A percentile compares a stretch with the other conserved stretches of the same genome.
Evolutionary conservation across 2,888 invertebrate genomes (phyloP).

Genomic region (Heliconius sara): DNA sequence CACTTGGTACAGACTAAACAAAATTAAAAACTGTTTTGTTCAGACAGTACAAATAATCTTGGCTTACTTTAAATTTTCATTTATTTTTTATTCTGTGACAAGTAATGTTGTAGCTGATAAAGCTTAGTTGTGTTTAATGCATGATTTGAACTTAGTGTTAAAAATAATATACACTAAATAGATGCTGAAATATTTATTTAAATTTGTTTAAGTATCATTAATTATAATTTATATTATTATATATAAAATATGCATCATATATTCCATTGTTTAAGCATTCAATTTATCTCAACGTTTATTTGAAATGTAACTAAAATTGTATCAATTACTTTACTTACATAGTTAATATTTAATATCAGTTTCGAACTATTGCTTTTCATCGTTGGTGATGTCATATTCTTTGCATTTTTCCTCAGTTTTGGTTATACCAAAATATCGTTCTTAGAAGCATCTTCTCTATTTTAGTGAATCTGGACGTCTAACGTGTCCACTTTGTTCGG

Average conservation of each 20-base stretch:
- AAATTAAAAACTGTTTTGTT: neutral
- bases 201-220: neutral
- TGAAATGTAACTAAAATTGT: neutral
- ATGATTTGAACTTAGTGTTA: slow-evolving; percentile 20
- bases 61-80: neutral
- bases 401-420: neutral
- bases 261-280: neutral
- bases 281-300: neutral
- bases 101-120: slow-evolving; percentile 15
- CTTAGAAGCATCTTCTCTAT: slow-evolving; percentile 9
- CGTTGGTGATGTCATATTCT: slow-evolving; percentile 3
- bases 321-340: neutral
- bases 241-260: neutral
- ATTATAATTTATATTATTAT: neutral
- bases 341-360: neutral
- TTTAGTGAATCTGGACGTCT: slow-evolving; percentile 89
- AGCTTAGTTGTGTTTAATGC: slow-evolving; percentile 30
- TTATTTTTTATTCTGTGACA: slow-evolving; percentile 17
- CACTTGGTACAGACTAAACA: slow-evolving; percentile 25
- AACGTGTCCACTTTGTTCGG: slow-evolving; percentile 94
- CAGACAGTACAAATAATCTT: neutral
- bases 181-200: neutral
- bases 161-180: neutral
- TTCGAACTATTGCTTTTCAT: neutral
- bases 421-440: neutral